Evolutionary conservation across 2,113 vertebrate genomes (phyloP).

Genomic region (Polypterus bichir): DNA sequence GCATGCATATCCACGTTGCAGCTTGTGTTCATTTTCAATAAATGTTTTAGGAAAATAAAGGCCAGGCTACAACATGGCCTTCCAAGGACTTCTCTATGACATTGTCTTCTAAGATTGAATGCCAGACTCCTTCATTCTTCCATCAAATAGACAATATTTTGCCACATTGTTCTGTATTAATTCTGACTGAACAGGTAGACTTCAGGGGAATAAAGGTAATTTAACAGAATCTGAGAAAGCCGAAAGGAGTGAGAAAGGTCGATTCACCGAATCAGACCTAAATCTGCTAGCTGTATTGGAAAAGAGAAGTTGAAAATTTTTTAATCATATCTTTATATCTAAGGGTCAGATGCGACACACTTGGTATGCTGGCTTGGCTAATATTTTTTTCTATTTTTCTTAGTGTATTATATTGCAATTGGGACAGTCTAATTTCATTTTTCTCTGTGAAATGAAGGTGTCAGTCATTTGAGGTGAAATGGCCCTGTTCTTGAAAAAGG

Average conservation of each 20-base stretch:
- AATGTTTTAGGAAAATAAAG: constrained; percentile 25
- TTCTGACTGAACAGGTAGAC: constrained; percentile 47
- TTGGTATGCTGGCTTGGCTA: constrained; percentile 29
- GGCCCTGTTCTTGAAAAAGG: constrained; percentile 29
- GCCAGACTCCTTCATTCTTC: constrained; percentile 50
- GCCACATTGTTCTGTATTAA: constrained; percentile 51
- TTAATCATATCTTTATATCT: constrained; percentile 42
- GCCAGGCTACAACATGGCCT: constrained; percentile 20
- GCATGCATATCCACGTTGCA: constrained; percentile 12
- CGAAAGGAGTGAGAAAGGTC: constrained; percentile 35
- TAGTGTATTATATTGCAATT: constrained; percentile 34
- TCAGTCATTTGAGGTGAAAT: constrained; percentile 34
- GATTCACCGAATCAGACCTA: constrained; percentile 34
- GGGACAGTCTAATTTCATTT: constrained; percentile 37
- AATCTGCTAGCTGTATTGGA: constrained; percentile 32
- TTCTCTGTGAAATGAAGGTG: constrained; percentile 40
- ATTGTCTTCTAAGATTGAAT: constrained; percentile 56
- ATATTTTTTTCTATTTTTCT: constrained; percentile 30
- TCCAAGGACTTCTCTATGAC: constrained; percentile 24
- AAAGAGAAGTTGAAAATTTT: constrained; percentile 32
- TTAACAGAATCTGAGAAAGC: constrained; percentile 42
- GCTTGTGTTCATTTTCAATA: constrained; percentile 12
- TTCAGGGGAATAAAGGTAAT: constrained; percentile 52
- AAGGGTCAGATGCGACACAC: constrained; percentile 34
- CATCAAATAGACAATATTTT: constrained; percentile 55